These are phyloP conservation scores for Galeopsomyia nigrocyanea DNA, from an alignment of 2,888 invertebrate species.

Conservation along the genomic window DNA sequence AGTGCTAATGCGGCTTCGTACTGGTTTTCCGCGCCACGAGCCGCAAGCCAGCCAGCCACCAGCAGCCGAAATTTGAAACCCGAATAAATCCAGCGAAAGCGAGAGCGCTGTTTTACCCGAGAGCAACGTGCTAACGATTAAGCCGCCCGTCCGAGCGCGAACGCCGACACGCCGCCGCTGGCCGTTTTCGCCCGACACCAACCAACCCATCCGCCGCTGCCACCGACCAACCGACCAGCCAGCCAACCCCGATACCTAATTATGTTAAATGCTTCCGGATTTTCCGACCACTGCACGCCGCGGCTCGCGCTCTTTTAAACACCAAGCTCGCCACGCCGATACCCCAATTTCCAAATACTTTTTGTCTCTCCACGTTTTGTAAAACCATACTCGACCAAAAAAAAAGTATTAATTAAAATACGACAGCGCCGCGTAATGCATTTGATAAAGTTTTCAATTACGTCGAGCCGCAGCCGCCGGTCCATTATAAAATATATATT, in stretches of 20 bases:
- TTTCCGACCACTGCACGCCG: slow-evolving; percentile 50
- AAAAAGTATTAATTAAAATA: no score
- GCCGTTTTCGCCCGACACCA: slow-evolving; percentile 23
- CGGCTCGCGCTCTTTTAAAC: no score
- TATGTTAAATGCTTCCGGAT: slow-evolving; percentile 68
- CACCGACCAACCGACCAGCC: slow-evolving; percentile 42
- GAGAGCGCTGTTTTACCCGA: slow-evolving; percentile 61
- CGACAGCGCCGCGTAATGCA: no score
- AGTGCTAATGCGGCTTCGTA: slow-evolving; percentile 49
- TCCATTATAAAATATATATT: no score
- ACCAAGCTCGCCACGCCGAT: no score
- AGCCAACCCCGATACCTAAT: slow-evolving; percentile 64
- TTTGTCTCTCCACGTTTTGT: no score
- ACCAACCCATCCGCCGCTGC: slow-evolving; percentile 44
- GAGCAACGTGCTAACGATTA: slow-evolving; percentile 64
- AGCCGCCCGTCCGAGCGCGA: slow-evolving; percentile 54
- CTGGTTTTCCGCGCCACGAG: slow-evolving; percentile 48
- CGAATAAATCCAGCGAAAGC: slow-evolving; percentile 49
- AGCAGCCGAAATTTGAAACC: slow-evolving; percentile 53
- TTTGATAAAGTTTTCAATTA: no score
- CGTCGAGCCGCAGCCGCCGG: no score
- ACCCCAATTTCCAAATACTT: no score
- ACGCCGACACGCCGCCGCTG: slow-evolving; percentile 23
- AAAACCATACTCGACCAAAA: no score
- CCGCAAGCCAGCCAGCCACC: no score